Base-by-base conservation (phyloP, 1,140 invertebrate genomes). In the Cydia fagiglandana region DNA sequence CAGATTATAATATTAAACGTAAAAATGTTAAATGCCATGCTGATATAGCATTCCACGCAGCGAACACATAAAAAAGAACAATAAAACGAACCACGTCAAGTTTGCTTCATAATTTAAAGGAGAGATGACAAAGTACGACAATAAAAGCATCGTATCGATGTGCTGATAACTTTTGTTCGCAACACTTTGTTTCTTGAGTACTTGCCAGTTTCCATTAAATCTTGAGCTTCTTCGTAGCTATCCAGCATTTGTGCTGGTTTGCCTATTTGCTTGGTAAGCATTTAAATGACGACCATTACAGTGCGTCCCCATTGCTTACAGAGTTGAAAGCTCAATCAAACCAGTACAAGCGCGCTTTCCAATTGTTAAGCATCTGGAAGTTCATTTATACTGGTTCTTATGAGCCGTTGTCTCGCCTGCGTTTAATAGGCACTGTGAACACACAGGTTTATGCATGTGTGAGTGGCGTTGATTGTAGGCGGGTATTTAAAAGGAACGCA, bases 401-500 rank as follows among this genome's bases (percentile, higher is more conserved):
- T 1, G 47, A 50, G 47, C 13, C 12, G 10, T 15, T 15, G 15
- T 0, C 12, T 50, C 47, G 47, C 47, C 15, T 20, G 15, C 7
- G n/a, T 15, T 56, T 56, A 13, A 50, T 50, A 9, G 53, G 53
- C 53, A 20, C 2, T 17, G 79, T 76, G 75, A 53, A 64, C 61
- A 83, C 12, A 30, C 0, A 20, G 13, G 64, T 0, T 34, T 28
- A 38, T 30, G 64, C 7, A 68, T 68, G 64, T 73, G 70, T 47
- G 78, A 73, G 17, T 41, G 34, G 64, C 64, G 73, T 50, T 77
- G 78, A 78, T 77, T 78, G 77, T 78, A 75, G 76, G 76, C 75
- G 78, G 66, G 77, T 80, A 80, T 81, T 84, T 84, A 84, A 81
- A 83, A 83, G 80, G 78, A 78, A 79, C 80, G 79, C 81, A 88